Evolutionary conservation across 2,113 vertebrate genomes (phyloP).

Genomic region (Ciconia boyciana): DNA sequence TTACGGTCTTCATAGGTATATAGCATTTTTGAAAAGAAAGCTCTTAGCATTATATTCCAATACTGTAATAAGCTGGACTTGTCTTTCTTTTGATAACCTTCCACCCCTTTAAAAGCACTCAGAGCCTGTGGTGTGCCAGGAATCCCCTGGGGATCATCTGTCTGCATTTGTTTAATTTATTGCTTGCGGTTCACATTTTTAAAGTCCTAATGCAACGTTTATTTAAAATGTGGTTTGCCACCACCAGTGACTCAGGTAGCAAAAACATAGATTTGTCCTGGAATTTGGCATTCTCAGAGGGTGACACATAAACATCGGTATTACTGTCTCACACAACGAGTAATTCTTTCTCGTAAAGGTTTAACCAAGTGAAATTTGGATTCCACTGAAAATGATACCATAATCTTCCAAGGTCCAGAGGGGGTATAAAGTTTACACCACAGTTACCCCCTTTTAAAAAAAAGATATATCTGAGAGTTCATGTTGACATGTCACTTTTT

Average conservation of each 20-base stretch:
- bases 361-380: not conserved
- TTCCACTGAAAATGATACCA: not conserved
- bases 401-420: not conserved
- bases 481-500: not conserved
- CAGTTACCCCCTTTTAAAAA: not conserved
- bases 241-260: slow-evolving; percentile 45
- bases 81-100: slow-evolving; percentile 33
- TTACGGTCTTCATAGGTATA: not conserved
- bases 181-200: slow-evolving; percentile 8
- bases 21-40: not conserved
- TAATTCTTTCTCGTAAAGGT: not conserved
- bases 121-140: slow-evolving; percentile 16
- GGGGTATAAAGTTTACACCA: not conserved
- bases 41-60: not conserved
- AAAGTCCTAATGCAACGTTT: slow-evolving; percentile 21
- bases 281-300: not conserved
- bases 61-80: not conserved
- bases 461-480: not conserved
- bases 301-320: not conserved
- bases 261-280: slow-evolving; percentile 1
- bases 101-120: not conserved
- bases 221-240: slow-evolving; percentile 45
- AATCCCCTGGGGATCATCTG: not conserved
- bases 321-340: not conserved
- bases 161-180: slow-evolving; percentile 31